These are phyloP conservation scores for Leuciscus idus DNA, from an alignment of 2,113 vertebrate species.

Conservation along the genomic window DNA sequence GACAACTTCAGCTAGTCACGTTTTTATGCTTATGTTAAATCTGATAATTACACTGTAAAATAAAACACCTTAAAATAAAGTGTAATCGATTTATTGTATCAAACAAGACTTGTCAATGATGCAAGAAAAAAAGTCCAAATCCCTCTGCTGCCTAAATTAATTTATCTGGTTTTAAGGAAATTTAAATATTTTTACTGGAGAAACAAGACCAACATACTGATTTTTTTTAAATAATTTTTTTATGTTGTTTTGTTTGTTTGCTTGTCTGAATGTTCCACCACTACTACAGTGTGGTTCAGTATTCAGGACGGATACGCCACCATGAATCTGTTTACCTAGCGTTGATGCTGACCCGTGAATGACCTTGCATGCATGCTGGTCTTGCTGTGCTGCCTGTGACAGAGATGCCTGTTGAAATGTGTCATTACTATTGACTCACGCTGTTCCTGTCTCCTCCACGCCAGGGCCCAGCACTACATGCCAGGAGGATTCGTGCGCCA, in stretches of 20 bases:
- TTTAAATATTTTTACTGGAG: background rate
- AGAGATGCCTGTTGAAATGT: background rate
- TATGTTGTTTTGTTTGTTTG: background rate
- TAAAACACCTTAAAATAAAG: no score
- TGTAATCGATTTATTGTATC: no score
- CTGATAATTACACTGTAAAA: no score
- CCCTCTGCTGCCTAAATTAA: no score
- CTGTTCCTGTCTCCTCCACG: background rate
- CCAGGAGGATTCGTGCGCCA: slow-evolving; percentile 96
- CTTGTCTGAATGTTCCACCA: slow-evolving; percentile 35
- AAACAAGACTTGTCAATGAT: no score
- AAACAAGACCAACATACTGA: slow-evolving; percentile 10
- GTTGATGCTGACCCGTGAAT: background rate
- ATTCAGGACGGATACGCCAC: background rate
- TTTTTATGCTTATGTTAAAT: no score
- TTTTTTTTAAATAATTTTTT: no score
- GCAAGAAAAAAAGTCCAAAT: no score
- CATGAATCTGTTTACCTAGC: background rate
- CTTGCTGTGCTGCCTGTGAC: background rate
- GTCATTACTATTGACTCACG: background rate
- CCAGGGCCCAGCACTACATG: slow-evolving; percentile 94
- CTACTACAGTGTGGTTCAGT: background rate
- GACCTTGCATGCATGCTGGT: slow-evolving; percentile 35
- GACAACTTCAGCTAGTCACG: no score
- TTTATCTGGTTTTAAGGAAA: no score